Evolutionary conservation across 30 jellyfish, hydroid and myxozoan species (phyloP).

Genomic region (Hydra vulgaris): DNA sequence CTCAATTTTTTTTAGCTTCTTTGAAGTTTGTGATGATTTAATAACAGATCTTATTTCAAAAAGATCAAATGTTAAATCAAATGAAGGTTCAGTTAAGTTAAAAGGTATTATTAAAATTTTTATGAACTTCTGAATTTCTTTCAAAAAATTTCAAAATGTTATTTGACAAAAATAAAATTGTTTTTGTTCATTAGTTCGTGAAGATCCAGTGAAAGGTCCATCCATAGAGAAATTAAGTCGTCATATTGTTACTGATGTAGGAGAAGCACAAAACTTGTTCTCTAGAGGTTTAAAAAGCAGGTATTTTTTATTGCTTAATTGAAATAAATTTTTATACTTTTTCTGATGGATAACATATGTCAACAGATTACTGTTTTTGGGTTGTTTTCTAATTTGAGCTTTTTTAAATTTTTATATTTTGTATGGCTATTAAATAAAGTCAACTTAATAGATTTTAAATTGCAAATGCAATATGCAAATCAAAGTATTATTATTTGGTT

Average conservation of each 20-base stretch:
- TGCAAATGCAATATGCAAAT: too few species aligned
- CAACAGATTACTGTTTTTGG: too few species aligned
- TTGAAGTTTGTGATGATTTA: conserved; percentile 85
- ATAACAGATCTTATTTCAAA: conserved; percentile 70
- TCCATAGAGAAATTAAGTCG: conserved; percentile 69
- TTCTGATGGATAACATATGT: neutral
- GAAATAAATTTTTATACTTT: neutral
- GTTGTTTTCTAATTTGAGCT: too few species aligned
- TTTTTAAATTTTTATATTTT: too few species aligned
- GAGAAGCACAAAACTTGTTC: conserved; percentile 45
- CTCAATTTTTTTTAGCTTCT: conserved; percentile 36
- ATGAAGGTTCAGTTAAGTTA: conserved; percentile 56
- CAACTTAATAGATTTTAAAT: too few species aligned
- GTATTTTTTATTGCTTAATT: neutral
- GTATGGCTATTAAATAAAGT: too few species aligned
- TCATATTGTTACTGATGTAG: conserved; percentile 75
- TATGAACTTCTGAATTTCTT: neutral
- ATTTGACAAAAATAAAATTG: too few species aligned
- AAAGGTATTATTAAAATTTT: conserved; percentile 48
- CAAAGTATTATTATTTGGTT: too few species aligned
- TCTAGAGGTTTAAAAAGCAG: conserved; percentile 76
- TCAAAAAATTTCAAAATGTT: conserved; percentile 1
- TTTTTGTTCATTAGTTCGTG: conserved; percentile 75
- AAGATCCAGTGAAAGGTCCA: conserved; percentile 68
- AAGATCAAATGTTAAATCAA: conserved; percentile 75